Evolutionary conservation across 2,888 invertebrate species (phyloP).

Genomic region (Mycalesis mineus): DNA sequence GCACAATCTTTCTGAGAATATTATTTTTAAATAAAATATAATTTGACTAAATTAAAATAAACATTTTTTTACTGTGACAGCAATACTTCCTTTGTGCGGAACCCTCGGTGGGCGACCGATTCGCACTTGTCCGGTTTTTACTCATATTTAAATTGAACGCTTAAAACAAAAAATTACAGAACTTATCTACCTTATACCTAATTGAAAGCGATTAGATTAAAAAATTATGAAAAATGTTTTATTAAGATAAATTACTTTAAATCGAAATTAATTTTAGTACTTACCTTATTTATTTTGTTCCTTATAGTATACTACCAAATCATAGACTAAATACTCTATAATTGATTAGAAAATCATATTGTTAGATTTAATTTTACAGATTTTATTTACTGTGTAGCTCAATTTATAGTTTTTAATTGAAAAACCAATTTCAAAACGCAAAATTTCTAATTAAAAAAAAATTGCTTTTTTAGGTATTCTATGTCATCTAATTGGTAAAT

Average conservation of each 20-base stretch:
- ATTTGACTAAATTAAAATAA: too few species aligned
- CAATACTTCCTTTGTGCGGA: too few species aligned
- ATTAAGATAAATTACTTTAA: neutral
- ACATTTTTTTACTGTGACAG: too few species aligned
- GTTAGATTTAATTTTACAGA: conserved; percentile 8
- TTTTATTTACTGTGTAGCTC: conserved; percentile 13
- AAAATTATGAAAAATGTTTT: neutral
- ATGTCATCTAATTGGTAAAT: neutral
- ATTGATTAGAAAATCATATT: neutral
- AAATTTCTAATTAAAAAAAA: neutral
- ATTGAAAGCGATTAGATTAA: too few species aligned
- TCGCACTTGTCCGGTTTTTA: too few species aligned
- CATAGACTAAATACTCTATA: conserved; percentile 10
- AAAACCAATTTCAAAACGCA: neutral
- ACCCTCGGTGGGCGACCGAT: too few species aligned
- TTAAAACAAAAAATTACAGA: too few species aligned
- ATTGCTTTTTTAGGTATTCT: neutral
- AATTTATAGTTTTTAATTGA: neutral
- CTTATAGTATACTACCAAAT: conserved; percentile 1
- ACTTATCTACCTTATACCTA: too few species aligned
- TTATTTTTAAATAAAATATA: too few species aligned
- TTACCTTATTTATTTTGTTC: neutral
- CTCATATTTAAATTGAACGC: too few species aligned
- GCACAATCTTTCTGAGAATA: too few species aligned
- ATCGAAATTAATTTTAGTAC: neutral